These are phyloP conservation scores for Cyphomyrus plagiostoma DNA, from an alignment of 2,113 vertebrate genomes.

Conservation along the genomic window DNA sequence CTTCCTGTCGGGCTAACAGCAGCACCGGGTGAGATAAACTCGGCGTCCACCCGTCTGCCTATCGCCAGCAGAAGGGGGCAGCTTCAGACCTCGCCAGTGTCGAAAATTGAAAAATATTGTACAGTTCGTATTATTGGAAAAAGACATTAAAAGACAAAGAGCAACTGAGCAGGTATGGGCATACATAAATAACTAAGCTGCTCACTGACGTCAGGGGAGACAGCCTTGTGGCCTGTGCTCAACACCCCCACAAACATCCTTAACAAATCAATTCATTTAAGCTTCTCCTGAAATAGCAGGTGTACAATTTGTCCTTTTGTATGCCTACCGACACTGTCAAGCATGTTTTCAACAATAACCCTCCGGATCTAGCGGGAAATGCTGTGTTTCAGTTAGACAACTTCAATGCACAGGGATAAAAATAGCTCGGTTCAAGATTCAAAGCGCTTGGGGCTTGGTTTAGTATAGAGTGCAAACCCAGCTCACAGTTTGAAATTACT, in stretches of 20 bases:
- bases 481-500: background rate
- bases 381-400: background rate
- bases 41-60: background rate
- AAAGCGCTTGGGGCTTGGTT: background rate
- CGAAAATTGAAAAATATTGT: background rate
- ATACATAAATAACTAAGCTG: background rate
- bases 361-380: background rate
- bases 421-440: background rate
- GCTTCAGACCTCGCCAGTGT: background rate
- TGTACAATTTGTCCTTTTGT: background rate
- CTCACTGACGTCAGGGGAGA: background rate
- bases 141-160: background rate
- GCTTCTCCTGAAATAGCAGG: background rate
- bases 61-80: too few relatives aligned
- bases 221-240: background rate
- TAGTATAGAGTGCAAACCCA: background rate
- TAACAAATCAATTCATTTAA: conserved; percentile 6
- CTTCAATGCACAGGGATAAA: background rate
- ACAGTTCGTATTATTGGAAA: background rate
- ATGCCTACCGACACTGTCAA: background rate
- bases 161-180: background rate
- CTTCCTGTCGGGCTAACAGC: background rate
- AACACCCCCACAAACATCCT: background rate
- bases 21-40: background rate
- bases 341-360: background rate